Conservation (phyloP, 2,797 vertebrate species). For the Onychomys torridus region DNA sequence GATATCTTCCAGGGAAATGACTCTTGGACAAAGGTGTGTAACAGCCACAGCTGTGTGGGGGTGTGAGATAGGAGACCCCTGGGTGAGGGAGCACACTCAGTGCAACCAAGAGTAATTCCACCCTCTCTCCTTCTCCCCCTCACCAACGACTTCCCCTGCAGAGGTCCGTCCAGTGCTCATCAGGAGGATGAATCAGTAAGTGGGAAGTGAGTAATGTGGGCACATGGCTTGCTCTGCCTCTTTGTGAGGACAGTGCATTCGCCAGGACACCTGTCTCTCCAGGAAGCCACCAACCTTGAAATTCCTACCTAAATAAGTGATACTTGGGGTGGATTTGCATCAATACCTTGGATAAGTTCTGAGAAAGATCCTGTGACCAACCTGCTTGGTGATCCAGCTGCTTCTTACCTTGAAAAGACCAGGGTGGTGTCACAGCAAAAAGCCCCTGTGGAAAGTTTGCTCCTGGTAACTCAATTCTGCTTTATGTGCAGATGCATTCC, state of each 20-base stretch:
- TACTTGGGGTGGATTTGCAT: constrained; percentile 64
- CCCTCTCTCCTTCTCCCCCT: constrained; percentile 21
- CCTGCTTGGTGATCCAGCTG: constrained; percentile 85
- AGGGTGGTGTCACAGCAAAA: constrained; percentile 83
- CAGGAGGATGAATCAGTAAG: constrained; percentile 61
- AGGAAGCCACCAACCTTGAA: constrained; percentile 73
- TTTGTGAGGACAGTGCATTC: constrained; percentile 30
- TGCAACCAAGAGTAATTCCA: neutral
- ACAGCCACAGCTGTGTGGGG: constrained; percentile 47
- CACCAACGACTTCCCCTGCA: constrained; percentile 45
- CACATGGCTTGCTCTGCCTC: constrained; percentile 70
- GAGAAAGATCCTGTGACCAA: constrained; percentile 84
- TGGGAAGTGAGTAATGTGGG: constrained; percentile 46
- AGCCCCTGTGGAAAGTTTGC: constrained; percentile 77
- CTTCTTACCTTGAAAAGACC: constrained; percentile 86
- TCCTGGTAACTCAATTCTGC: constrained; percentile 81
- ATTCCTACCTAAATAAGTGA: constrained; percentile 81
- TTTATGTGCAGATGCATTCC: constrained; percentile 79
- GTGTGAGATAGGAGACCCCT: accelerated
- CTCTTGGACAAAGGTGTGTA: constrained; percentile 64
- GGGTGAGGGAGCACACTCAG: constrained; percentile 22
- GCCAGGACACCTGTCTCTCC: constrained; percentile 64
- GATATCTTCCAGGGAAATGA: constrained; percentile 76
- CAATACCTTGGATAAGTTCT: constrained; percentile 82
- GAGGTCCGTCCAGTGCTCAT: constrained; percentile 58